Evolutionary conservation across 2,888 invertebrate genomes (phyloP), one percentile per base, ranked within the genome.

Genomic region (Incurvaria masculella): DNA sequence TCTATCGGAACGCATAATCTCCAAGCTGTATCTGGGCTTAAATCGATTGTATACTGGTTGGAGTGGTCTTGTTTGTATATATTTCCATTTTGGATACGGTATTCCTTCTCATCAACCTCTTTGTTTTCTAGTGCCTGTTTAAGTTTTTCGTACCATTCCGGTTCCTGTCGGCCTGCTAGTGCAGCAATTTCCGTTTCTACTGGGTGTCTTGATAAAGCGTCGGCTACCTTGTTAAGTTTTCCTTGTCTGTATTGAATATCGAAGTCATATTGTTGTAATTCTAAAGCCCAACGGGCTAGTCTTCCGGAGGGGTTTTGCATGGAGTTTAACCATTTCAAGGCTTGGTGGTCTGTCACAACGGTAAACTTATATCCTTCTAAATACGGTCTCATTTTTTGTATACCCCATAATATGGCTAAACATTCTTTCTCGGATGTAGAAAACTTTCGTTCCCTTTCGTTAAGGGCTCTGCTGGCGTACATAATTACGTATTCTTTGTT

Each of bases 301-400:
- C 57, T 42, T n/a, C 57, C 59, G 8, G 51, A 46, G 1, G 14
- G 58, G 50, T 54, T 55, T 56, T 23, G 23, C 23, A 23, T 23
- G 5, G 23, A 23, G 23, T 23, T 5, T 23, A 23, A 23, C 23
- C 23, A 23, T 38, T 52, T 47, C 10, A 59, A 44, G n/a, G 50
- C 51, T 38, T 56, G 55, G 40, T 60, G 57, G 39, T 60, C 57
- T 8, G 54, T 57, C 2, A 55, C 21, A 1, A 58, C 63, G 4
- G 46, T 49, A 33, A 60, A 59, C 1, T 47, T 33, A 38, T 55
- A 57, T 1, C 55, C 57, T 42, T 59, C 59, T 1, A 57, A 39
- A 44, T 56, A 59, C 1, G 50, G 52, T 46, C 50, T 40, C 51
- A 56, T 52, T 44, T 58, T 60, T 26, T 53, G 43, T 4, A 60